These are phyloP conservation scores for Danio kyathit DNA, from an alignment of 2,797 vertebrate genomes.

Conservation along the genomic window DNA sequence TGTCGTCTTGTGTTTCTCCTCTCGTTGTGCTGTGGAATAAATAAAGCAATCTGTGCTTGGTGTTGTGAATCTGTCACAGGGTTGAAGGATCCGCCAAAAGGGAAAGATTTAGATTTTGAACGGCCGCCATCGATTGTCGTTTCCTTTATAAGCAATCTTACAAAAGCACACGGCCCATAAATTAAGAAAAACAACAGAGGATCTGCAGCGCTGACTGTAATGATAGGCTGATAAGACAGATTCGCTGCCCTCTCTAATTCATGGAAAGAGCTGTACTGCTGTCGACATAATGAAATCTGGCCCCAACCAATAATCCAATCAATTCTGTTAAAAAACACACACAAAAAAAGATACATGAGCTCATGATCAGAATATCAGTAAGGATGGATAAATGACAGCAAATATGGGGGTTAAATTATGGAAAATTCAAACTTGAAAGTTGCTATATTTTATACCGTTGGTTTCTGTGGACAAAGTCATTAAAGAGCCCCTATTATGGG, in stretches of 20 bases:
- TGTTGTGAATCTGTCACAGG: slow-evolving; percentile 28
- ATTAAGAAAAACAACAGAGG: slow-evolving; percentile 35
- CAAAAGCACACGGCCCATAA: slow-evolving; percentile 18
- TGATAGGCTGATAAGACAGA: slow-evolving; percentile 32
- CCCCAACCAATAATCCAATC: neutral
- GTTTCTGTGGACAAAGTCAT: neutral
- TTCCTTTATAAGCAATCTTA: slow-evolving; percentile 15
- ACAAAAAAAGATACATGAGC: neutral
- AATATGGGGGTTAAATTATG: neutral
- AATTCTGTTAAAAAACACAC: neutral
- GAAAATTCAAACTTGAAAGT: neutral
- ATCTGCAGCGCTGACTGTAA: slow-evolving; percentile 42
- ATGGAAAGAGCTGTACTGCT: slow-evolving; percentile 2
- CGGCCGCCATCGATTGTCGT: slow-evolving; percentile 14
- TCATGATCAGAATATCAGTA: neutral
- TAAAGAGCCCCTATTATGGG: too few relatives aligned
- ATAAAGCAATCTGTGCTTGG: neutral
- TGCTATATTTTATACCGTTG: neutral
- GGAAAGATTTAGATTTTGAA: slow-evolving; percentile 24
- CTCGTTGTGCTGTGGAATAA: slow-evolving; percentile 20
- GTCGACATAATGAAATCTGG: slow-evolving; percentile 13
- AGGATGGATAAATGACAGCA: neutral
- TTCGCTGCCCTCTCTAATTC: slow-evolving; percentile 17
- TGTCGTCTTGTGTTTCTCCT: slow-evolving; percentile 4
- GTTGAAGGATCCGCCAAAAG: slow-evolving; percentile 3